A percentile compares a stretch with the other conserved stretches of the same genome.
Evolutionary conservation across 2,113 vertebrate genomes (phyloP).

Genomic region (Protobothrops flavoviridis): DNA sequence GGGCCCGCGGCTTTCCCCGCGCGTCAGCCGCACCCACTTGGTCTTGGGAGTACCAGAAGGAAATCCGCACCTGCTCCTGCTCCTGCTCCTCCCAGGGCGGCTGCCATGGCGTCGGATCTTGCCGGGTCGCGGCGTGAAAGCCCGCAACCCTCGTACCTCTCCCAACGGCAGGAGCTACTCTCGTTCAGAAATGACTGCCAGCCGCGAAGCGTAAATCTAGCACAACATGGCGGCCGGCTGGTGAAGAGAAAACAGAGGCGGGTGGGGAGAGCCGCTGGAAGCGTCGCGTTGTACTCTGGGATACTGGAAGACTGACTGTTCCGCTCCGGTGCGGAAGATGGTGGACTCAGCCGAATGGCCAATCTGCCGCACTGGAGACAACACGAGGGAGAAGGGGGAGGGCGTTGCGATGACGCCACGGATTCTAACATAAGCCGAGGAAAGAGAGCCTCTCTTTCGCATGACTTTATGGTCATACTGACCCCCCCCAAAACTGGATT

Average conservation of each 20-base stretch:
- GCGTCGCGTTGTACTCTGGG: constrained; percentile 65
- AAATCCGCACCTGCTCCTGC: constrained; percentile 11
- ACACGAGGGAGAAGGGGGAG: accelerated
- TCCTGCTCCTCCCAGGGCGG: constrained; percentile 66
- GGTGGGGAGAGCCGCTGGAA: not conserved
- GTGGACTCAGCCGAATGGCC: constrained; percentile 14
- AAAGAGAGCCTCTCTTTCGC: not conserved
- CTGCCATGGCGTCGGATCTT: constrained; percentile 63
- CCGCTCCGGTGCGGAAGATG: not conserved
- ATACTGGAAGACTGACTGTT: constrained; percentile 29
- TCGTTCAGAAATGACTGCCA: constrained; percentile 3
- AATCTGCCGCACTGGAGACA: accelerated
- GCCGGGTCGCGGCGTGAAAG: not conserved
- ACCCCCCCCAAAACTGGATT: not conserved
- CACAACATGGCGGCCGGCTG: constrained; percentile 68
- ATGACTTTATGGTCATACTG: not conserved
- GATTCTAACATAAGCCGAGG: accelerated
- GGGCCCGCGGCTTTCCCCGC: no score
- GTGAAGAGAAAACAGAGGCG: not conserved
- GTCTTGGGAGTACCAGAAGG: not conserved
- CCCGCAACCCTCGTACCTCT: not conserved
- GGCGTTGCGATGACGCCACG: not conserved
- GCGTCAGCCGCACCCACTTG: no score
- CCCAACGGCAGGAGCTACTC: not conserved
- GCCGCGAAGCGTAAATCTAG: constrained; percentile 59